Base-by-base conservation (phyloP, 2,797 vertebrate genomes). In the Eulemur coronatus region DNA sequence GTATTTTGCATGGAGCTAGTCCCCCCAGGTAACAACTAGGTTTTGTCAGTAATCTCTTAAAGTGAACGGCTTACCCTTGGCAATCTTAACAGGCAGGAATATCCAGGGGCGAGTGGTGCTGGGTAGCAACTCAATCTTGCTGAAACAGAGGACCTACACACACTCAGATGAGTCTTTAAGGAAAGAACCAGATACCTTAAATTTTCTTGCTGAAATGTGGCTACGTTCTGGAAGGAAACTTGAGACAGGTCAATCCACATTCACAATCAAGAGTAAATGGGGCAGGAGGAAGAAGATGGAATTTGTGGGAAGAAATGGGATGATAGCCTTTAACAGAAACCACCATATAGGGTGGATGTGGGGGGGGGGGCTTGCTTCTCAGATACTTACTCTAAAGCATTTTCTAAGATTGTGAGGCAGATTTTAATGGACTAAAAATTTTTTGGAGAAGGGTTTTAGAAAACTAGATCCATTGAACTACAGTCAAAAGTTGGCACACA, bases 321-420 rank as follows among this genome's bases (percentile, higher is more conserved):
- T 0, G 46, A 88, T 0, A 70, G 81, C n/a, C 57, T 63, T 59
- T 69, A 67, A 75, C 12, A 65, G 70, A 92, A 92, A 72, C 14
- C 14, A 67, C 14, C 33, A 18, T 2, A 70, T 3, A n/a, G 15
- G 26, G 18, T n/a, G 6, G 11, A 10, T 75, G 7, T 46, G 41
- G 26, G 22, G 12, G 41, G 26, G 14, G 9, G 6, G 55, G 6
- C 85, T 82, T 88, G n/a, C 65, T 85, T 89, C 81, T 94, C 95
- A 52, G n/a, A 79, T 48, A 75, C 46, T 80, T 86, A 91, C 8
- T 89, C 46, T 38, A 91, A 52, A 69, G 20, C 18, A 87, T 69
- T 92, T 92, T 92, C 69, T 86, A 94, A 89, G 52, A 80, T 48
- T 92, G 70, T 67, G n/a, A 88, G 46, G 96, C 43, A 96, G 63